A percentile compares a stretch with the other conserved stretches of the same genome.
Evolutionary conservation across 1,140 invertebrate species (phyloP).

Genomic region (Drosophila elegans): DNA sequence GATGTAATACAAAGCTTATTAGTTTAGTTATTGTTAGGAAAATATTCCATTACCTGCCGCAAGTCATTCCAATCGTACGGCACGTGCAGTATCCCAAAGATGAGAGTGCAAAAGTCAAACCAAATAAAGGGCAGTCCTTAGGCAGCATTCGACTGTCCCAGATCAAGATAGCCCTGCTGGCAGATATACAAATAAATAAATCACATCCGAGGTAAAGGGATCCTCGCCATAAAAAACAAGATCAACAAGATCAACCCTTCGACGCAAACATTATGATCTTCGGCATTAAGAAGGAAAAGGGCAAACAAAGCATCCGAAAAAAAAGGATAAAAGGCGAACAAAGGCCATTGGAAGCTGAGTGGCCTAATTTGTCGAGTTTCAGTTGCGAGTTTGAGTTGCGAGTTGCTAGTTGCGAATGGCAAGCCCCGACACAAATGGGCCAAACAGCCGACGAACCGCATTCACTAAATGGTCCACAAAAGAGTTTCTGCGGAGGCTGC

Average conservation of each 20-base stretch:
- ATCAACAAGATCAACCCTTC: conserved; percentile 79
- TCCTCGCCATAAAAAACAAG: conserved; percentile 37
- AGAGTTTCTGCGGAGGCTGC: conserved; percentile 43
- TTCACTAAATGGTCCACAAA: conserved; percentile 73
- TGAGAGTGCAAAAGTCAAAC: conserved; percentile 82
- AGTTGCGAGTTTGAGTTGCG: conserved; percentile 13
- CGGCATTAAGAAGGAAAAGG: conserved; percentile 60
- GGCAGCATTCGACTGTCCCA: conserved; percentile 56
- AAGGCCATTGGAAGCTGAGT: conserved; percentile 61
- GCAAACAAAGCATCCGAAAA: conserved; percentile 51
- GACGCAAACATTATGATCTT: conserved; percentile 80
- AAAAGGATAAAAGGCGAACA: conserved; percentile 65
- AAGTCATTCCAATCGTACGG: conserved; percentile 23
- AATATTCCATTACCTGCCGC: neutral
- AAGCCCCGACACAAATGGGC: conserved; percentile 70
- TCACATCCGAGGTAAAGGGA: conserved; percentile 31
- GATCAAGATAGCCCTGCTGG: conserved; percentile 57
- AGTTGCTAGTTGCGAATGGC: conserved; percentile 26
- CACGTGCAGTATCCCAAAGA: conserved; percentile 61
- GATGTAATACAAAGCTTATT: too few species aligned
- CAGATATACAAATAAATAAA: conserved; percentile 64
- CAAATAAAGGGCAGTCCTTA: conserved; percentile 54
- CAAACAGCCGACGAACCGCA: conserved; percentile 73
- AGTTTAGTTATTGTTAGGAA: too few species aligned
- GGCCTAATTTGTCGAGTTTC: conserved; percentile 79